Evolutionary conservation across 1,140 invertebrate genomes (phyloP), one percentile per base, ranked within the genome.

Genomic region (Pogonomyrmex barbatus): DNA sequence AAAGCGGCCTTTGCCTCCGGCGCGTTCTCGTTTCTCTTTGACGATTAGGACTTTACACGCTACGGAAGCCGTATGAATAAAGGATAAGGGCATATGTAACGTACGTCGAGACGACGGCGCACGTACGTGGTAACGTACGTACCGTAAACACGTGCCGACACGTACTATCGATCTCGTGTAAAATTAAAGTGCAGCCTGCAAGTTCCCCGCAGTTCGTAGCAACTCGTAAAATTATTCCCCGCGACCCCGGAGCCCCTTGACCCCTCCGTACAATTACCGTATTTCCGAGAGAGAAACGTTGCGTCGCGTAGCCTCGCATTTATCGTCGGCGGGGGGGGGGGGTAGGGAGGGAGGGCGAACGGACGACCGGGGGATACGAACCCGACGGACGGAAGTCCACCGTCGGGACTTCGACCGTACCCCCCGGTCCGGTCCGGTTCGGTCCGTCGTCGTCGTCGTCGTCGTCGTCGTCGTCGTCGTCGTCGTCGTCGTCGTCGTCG

Each of bases 101-200:
- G 17, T 85, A 85, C 60, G 70, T 68, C 77, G 78, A 77, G 85
- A 71, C 45, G 85, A 71, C 45, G 50, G 76, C 65, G 67, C 67
- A 47, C 62, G 52, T 90, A 90, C 88, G 89, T 89, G 85, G 89
- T 76, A n/a, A n/a, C 73, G 71, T 79, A 90, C 47, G 68, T 62
- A 42, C 45, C 56, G 75, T 81, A 67, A 87, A 84, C 88, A 90
- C 88, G 89, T 89, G 89, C 68, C 52, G 60, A 89, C 65, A 58
- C 47, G 30, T 79, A 52, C 42, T 78, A 90, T 90, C 78, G 89
- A 90, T 89, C 54, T 58, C 77, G 56, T 52, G 47, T 65, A 65
- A 82, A 81, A 89, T 77, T 70, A 63, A 70, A 62, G 56, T 52
- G 33, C 68, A 76, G 60, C 58, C 58, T 85, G 73, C 82, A 85